Percentiles rank a stretch among this genome's conserved stretches.
These are phyloP conservation scores for Drosophila sproati DNA, from an alignment of 1,140 invertebrate genomes.

Conservation along the genomic window DNA sequence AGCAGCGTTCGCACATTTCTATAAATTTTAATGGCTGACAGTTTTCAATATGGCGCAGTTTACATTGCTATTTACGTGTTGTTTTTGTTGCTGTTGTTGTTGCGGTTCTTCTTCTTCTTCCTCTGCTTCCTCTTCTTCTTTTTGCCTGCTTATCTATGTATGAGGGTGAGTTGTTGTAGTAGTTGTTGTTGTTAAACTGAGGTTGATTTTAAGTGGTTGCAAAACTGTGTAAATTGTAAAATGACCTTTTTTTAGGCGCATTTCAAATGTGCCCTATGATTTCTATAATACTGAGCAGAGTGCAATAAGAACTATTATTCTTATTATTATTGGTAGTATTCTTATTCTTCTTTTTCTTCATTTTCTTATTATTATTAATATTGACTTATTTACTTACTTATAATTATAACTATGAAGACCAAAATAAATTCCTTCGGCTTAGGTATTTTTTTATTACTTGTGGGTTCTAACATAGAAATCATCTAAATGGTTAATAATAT, in stretches of 20 bases:
- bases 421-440: too few relatives aligned
- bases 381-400: too few relatives aligned
- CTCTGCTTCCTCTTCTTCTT: background rate
- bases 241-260: constrained; percentile 14
- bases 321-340: too few relatives aligned
- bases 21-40: constrained; percentile 61
- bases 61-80: constrained; percentile 43
- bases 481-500: too few relatives aligned
- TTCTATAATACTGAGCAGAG: constrained; percentile 4
- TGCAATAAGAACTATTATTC: too few relatives aligned
- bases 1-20: constrained; percentile 47
- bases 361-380: too few relatives aligned
- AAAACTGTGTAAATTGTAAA: constrained; percentile 25
- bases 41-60: constrained; percentile 66
- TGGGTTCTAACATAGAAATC: too few relatives aligned
- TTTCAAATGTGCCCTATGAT: background rate
- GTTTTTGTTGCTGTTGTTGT: constrained; percentile 7
- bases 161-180: constrained; percentile 35
- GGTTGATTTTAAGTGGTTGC: constrained; percentile 37
- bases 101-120: background rate
- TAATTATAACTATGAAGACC: too few relatives aligned
- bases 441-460: too few relatives aligned
- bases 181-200: constrained; percentile 10
- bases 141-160: constrained; percentile 22
- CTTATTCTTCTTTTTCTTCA: too few relatives aligned